A percentile compares a stretch with the other conserved stretches of the same genome.
These are phyloP conservation scores for Drosophila oshimai DNA, from an alignment of 1,140 invertebrate species.

Conservation along the genomic window DNA sequence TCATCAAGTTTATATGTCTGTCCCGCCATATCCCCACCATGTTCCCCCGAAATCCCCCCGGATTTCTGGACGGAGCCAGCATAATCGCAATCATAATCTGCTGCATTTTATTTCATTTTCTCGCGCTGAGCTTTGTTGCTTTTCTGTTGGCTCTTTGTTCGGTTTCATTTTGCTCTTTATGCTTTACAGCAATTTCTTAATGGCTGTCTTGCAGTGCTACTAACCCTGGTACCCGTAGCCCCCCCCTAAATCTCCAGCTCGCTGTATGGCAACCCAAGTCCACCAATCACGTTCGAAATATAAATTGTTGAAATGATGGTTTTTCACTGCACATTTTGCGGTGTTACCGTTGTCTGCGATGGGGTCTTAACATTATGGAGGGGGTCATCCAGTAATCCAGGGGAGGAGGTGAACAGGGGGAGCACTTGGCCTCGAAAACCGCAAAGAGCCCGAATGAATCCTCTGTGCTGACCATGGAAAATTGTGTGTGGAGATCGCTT, in stretches of 20 bases:
- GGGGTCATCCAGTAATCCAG: neutral
- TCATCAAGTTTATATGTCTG: constrained; percentile 17
- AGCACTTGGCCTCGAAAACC: constrained; percentile 54
- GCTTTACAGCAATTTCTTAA: constrained; percentile 79
- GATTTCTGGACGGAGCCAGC: constrained; percentile 30
- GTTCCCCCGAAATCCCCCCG: neutral
- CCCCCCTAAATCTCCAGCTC: neutral
- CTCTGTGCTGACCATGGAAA: constrained; percentile 61
- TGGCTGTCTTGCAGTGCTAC: constrained; percentile 60
- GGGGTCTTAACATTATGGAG: constrained; percentile 2
- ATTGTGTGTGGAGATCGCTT: constrained; percentile 67
- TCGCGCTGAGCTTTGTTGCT: constrained; percentile 49
- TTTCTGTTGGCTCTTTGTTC: constrained; percentile 46
- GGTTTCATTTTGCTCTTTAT: constrained; percentile 76
- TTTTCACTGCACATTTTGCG: constrained; percentile 62
- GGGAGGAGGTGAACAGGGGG: neutral
- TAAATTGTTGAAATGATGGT: constrained; percentile 82
- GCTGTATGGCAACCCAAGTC: constrained; percentile 11
- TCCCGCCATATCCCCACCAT: neutral
- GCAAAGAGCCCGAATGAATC: constrained; percentile 43
- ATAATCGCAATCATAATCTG: constrained; percentile 81
- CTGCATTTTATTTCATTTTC: constrained; percentile 81
- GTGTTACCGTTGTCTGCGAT: constrained; percentile 32
- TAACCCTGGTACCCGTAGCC: neutral
- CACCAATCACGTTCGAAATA: constrained; percentile 81